Percentiles rank a stretch among this genome's conserved stretches.
phyloP scores from a whole-genome alignment of 2,888 invertebrate genomes.

The Leistus spinibarbis region DNA sequence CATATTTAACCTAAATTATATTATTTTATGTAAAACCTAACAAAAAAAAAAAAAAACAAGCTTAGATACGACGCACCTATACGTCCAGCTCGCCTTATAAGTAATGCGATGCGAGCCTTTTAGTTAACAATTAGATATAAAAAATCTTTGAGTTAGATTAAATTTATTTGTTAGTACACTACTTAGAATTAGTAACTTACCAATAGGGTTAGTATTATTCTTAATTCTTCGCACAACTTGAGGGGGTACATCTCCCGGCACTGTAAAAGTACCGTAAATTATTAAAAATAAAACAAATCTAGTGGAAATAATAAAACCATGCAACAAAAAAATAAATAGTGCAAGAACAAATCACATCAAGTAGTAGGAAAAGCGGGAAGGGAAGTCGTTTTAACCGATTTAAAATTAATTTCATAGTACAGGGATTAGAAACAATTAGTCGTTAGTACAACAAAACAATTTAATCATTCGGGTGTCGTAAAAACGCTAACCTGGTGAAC shows the following conservation, averaged over 20 bases:
- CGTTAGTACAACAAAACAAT: background rate
- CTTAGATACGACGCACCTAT: too few species aligned
- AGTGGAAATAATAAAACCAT: background rate
- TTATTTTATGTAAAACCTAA: background rate
- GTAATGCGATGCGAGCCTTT: too few species aligned
- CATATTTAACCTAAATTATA: background rate
- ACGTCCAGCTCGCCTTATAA: too few species aligned
- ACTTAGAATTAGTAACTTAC: conserved; percentile 49
- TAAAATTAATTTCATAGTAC: background rate
- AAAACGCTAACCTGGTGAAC: conserved; percentile 49
- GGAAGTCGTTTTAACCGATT: background rate
- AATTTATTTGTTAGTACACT: background rate
- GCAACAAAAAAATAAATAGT: background rate
- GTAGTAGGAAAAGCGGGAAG: background rate
- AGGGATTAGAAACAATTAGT: background rate
- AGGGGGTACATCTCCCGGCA: conserved; percentile 36
- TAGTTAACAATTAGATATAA: too few species aligned
- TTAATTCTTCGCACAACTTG: conserved; percentile 55
- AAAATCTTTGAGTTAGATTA: too few species aligned
- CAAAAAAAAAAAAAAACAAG: too few species aligned
- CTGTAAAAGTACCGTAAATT: conserved; percentile 31
- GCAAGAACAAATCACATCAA: background rate
- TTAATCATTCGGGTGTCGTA: background rate
- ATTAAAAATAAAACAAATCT: background rate
- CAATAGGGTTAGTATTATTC: conserved; percentile 55